Conservation (phyloP, 1,140 invertebrate genomes). For the Zophobas atratus region DNA sequence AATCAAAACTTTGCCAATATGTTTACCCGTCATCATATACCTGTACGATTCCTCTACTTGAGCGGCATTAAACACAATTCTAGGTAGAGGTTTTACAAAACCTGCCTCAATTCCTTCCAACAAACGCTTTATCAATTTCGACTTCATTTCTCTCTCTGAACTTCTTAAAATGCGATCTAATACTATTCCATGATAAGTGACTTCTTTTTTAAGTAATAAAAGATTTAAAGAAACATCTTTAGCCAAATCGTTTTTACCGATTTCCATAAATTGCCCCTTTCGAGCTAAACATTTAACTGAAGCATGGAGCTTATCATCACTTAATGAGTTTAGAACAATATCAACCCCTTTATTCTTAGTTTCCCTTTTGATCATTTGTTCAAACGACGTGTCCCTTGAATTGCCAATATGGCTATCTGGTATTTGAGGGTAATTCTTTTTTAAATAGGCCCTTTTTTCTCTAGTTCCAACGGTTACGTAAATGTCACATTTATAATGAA, state of each 20-base stretch:
- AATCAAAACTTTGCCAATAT: constrained; percentile 88
- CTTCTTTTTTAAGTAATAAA: constrained; percentile 86
- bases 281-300: constrained; percentile 84
- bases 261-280: constrained; percentile 82
- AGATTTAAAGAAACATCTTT: constrained; percentile 78
- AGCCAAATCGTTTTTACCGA: constrained; percentile 83
- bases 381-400: constrained; percentile 76
- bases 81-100: no score
- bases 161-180: constrained; percentile 82
- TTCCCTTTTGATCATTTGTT: constrained; percentile 72
- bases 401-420: constrained; percentile 71
- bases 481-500: constrained; percentile 79
- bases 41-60: constrained; percentile 78
- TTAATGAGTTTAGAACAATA: constrained; percentile 78
- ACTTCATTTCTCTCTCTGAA: constrained; percentile 63
- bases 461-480: constrained; percentile 83
- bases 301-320: constrained; percentile 79
- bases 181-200: constrained; percentile 90
- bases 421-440: constrained; percentile 78
- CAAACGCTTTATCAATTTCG: constrained; percentile 64
- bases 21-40: constrained; percentile 86
- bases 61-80: constrained; percentile 71
- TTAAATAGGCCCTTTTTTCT: constrained; percentile 85
- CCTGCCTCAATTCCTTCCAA: constrained; percentile 71
- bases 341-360: constrained; percentile 79